Conservation (phyloP, 1,140 invertebrate species). For the Colletes gigas region DNA sequence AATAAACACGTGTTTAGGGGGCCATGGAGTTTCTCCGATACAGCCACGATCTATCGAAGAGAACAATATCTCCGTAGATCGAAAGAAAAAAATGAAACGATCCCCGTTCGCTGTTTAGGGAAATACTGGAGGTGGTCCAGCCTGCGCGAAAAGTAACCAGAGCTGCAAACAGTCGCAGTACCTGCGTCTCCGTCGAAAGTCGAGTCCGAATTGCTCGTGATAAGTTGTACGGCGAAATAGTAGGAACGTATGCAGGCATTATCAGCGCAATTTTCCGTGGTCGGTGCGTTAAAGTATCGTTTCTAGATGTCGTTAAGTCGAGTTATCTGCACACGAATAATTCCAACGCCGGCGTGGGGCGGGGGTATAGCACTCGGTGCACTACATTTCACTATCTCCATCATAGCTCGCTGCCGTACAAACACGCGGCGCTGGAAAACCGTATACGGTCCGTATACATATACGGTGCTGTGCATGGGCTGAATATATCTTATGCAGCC, state of each 20-base stretch:
- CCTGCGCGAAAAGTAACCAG: background rate
- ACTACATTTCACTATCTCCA: constrained; percentile 55
- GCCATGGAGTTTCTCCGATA: too few relatives aligned
- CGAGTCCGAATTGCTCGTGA: background rate
- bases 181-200: background rate
- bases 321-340: constrained; percentile 57
- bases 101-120: too few relatives aligned
- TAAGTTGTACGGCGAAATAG: constrained; percentile 8
- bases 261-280: constrained; percentile 45
- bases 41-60: too few relatives aligned
- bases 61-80: too few relatives aligned
- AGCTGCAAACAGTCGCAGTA: background rate
- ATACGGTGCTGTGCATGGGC: constrained; percentile 12
- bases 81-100: too few relatives aligned
- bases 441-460: background rate
- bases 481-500: constrained; percentile 52
- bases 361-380: background rate
- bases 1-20: too few relatives aligned
- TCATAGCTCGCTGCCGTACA: constrained; percentile 33
- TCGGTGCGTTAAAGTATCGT: constrained; percentile 49
- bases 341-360: constrained; percentile 11
- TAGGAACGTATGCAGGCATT: constrained; percentile 31
- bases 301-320: constrained; percentile 55
- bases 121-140: too few relatives aligned
- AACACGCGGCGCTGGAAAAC: background rate